Base-by-base conservation (phyloP, 2,888 invertebrate genomes). In the Tinea pellionella region DNA sequence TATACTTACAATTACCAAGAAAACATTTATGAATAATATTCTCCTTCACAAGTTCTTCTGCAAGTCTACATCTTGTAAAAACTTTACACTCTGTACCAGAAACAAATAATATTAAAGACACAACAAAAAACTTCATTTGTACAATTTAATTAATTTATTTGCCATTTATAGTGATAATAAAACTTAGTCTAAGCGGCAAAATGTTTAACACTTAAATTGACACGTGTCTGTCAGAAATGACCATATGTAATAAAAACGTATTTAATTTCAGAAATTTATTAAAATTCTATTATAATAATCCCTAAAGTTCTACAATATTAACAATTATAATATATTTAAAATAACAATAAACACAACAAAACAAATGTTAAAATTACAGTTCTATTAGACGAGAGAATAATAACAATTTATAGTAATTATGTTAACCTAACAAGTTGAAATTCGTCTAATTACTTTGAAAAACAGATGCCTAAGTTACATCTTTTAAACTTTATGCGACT, bases 1-100 rank as follows among this genome's bases (percentile, higher is more conserved):
- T 51, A 30, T 59, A 78, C 80, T 80, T 62, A 80, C 80, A 80
- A 53, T 67, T 73, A 1, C 80, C 73, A 61, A 80, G 67, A 63
- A 73, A 80, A 0, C 74, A 72, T 60, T 72, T 79, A 2, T 69
- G 64, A 2, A 78, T 68, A 12, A 63, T 30, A 29, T 65, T 68
- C 0, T 66, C 69, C 57, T 67, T 73, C 43, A 69, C 4, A 60
- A 81, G 62, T 32, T 72, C 69, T 0, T 57, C 63, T 0, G 78
- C 68, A 2, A 80, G 60, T 16, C 67, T 64, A 55, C 80, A 81
- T 68, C 81, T 69, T 4, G 75, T 73, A 24, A 75, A 80, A 7
- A 37, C 64, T 61, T 68, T 73, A 11, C 70, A 59, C 2, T 73
- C 69, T 64, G 66, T 63, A 1, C 59, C 60, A 18, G 24, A 51